Percentiles rank a stretch among this genome's conserved stretches.
Evolutionary conservation across 2,888 invertebrate species (phyloP).

Genomic region (Chrysolina haemoptera): DNA sequence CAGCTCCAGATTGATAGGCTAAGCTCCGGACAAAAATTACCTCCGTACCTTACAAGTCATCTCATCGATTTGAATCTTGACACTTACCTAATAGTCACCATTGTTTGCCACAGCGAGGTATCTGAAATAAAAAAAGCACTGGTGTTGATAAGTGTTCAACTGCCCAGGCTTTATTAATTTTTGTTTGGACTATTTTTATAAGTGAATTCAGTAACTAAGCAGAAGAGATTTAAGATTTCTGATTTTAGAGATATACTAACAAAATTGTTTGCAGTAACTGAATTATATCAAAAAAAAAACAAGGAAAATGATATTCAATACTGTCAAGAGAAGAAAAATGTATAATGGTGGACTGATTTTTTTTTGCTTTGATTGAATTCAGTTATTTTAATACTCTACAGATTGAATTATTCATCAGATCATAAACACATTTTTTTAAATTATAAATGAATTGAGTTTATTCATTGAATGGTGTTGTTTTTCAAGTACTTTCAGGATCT

Average conservation of each 20-base stretch:
- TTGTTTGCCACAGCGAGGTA: conserved; percentile 44
- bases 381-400: too few relatives aligned
- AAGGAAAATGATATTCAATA: not conserved
- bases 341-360: too few relatives aligned
- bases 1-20: conserved; percentile 8
- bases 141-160: conserved; percentile 84
- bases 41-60: conserved; percentile 11
- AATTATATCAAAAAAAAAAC: too few relatives aligned
- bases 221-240: too few relatives aligned
- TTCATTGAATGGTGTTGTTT: too few relatives aligned
- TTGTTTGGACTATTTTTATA: conserved; percentile 10
- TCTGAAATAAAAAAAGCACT: conserved; percentile 78
- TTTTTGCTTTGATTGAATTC: too few relatives aligned
- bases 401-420: too few relatives aligned
- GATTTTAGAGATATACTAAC: too few relatives aligned
- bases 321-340: not conserved
- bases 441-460: too few relatives aligned
- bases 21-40: conserved; percentile 14
- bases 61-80: conserved; percentile 24
- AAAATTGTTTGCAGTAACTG: too few relatives aligned
- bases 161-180: conserved; percentile 72
- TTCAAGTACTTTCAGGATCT: too few relatives aligned
- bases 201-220: not conserved
- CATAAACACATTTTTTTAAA: too few relatives aligned
- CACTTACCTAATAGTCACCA: conserved; percentile 49